Evolutionary conservation across 2,113 vertebrate species (phyloP).

Genomic region (Cavia porcellus): DNA sequence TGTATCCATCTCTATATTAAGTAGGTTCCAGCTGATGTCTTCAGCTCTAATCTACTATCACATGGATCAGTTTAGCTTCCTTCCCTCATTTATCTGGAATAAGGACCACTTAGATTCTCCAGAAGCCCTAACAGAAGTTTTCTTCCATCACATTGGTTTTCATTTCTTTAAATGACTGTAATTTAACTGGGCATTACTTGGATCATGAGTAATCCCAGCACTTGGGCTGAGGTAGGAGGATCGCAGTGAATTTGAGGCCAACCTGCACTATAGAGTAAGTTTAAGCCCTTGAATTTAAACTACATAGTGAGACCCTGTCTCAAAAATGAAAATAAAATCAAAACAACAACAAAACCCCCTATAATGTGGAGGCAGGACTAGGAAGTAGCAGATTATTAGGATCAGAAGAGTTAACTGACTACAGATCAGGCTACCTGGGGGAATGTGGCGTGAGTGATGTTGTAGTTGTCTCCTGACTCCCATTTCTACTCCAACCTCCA

Average conservation of each 20-base stretch:
- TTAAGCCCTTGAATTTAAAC: background rate
- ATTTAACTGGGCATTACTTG: background rate
- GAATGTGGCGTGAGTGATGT: too few species aligned
- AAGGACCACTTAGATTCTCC: background rate
- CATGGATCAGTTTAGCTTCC: background rate
- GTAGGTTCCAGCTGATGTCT: background rate
- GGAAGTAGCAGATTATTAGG: background rate
- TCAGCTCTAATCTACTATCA: background rate
- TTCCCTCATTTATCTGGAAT: background rate
- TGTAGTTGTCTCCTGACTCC: background rate
- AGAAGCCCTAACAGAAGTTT: background rate
- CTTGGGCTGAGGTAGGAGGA: background rate
- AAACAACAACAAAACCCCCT: background rate
- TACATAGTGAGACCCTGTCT: background rate
- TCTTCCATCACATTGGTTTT: background rate
- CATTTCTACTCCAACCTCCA: background rate
- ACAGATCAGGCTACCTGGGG: background rate
- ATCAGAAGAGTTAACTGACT: background rate
- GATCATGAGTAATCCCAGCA: too few species aligned
- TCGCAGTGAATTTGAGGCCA: background rate
- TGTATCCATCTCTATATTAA: background rate
- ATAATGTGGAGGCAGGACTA: background rate
- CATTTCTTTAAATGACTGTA: constrained; percentile 9
- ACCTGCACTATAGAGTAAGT: background rate
- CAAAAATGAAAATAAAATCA: background rate